phyloP scores from a whole-genome alignment of 2,113 vertebrate species.

The Sinocyclocheilus anophthalmus region DNA sequence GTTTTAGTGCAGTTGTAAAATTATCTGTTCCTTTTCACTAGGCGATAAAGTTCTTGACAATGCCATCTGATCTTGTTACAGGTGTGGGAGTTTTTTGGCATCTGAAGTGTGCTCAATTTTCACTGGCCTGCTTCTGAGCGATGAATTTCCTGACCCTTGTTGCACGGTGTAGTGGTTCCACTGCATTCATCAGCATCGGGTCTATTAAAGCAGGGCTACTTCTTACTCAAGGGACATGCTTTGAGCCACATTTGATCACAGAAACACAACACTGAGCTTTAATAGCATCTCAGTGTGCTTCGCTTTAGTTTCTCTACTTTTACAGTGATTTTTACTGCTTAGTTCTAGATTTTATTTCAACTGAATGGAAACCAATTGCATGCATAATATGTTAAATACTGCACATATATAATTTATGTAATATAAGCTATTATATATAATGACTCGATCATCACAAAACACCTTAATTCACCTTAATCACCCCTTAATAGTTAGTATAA shows the following conservation, averaged over 20 bases:
- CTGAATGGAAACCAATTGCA: no score
- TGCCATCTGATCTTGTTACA: slow-evolving; percentile 24
- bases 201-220: slow-evolving; percentile 27
- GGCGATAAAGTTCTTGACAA: slow-evolving; percentile 36
- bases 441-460: no score
- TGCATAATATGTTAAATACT: no score
- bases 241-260: slow-evolving; percentile 9
- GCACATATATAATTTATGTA: no score
- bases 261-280: slow-evolving; percentile 15
- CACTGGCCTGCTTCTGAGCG: slow-evolving; percentile 17
- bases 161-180: neutral
- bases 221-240: slow-evolving; percentile 21
- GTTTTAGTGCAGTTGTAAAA: slow-evolving; percentile 31
- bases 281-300: neutral
- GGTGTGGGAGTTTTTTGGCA: slow-evolving; percentile 31
- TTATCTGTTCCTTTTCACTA: slow-evolving; percentile 36
- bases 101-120: neutral
- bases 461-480: no score
- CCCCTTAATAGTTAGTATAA: no score
- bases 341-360: neutral
- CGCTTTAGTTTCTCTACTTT: slow-evolving; percentile 24
- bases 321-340: neutral
- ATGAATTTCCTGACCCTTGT: slow-evolving; percentile 32
- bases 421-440: no score
- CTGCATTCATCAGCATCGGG: slow-evolving; percentile 22